These are phyloP conservation scores for Chlorodrepanis virens DNA, from an alignment of 2,113 vertebrate genomes.

Conservation along the genomic window DNA sequence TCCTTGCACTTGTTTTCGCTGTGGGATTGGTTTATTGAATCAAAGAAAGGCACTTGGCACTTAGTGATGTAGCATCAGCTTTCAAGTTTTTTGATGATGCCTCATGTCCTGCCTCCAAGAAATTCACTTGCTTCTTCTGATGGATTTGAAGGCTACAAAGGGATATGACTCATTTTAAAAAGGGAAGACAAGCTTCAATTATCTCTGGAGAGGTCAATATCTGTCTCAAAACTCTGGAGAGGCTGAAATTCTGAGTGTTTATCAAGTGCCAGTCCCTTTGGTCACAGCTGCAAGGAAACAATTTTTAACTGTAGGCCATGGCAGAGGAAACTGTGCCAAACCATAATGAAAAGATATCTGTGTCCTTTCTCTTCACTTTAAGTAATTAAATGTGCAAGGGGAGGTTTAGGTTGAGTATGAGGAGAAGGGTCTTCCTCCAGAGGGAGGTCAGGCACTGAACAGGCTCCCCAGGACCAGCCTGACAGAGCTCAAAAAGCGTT, in stretches of 20 bases:
- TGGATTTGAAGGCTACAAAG: neutral
- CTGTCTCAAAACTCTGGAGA: neutral
- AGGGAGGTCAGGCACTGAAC: neutral
- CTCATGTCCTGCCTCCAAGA: neutral
- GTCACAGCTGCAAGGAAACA: neutral
- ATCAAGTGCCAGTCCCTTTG: neutral
- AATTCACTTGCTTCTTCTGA: neutral
- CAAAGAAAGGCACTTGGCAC: neutral
- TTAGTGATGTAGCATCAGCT: neutral
- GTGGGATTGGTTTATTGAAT: neutral
- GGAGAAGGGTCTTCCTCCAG: neutral
- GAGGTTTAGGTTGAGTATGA: neutral
- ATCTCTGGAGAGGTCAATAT: neutral
- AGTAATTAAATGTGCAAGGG: neutral
- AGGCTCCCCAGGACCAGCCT: neutral
- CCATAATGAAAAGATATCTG: neutral
- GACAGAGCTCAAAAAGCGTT: neutral
- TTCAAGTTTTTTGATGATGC: neutral
- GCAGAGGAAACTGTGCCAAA: neutral
- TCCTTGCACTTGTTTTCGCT: neutral
- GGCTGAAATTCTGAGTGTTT: neutral
- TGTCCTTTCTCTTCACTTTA: neutral
- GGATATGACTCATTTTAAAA: neutral
- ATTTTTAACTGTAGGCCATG: neutral
- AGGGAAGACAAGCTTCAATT: neutral